phyloP scores from a whole-genome alignment of 2,888 invertebrate genomes.

The Frankliniella fusca region DNA sequence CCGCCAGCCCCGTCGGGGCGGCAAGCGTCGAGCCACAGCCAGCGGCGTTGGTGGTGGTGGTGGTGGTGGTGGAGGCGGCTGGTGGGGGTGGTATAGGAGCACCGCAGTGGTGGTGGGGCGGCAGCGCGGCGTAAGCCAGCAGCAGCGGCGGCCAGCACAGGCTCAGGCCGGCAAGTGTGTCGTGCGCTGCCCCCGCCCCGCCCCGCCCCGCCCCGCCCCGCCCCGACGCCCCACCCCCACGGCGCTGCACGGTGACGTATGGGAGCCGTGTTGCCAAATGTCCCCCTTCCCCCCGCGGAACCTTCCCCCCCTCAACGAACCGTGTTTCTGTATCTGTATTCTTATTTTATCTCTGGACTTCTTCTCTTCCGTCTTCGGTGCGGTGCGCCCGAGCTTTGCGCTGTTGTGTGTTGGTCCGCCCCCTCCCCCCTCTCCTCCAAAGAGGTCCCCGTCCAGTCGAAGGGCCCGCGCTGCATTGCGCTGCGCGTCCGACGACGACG shows the following conservation, averaged over 20 bases:
- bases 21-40: no score
- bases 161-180: slow-evolving; percentile 4
- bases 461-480: not conserved
- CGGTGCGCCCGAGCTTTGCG: not conserved
- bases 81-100: no score
- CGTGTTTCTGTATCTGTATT: not conserved
- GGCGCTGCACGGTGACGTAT: slow-evolving; percentile 13
- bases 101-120: no score
- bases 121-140: not conserved
- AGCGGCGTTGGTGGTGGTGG: no score
- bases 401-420: not conserved
- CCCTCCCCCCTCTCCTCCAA: not conserved
- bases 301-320: no score
- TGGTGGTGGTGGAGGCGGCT: no score
- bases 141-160: not conserved
- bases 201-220: not conserved
- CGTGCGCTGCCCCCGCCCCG: not conserved
- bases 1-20: no score
- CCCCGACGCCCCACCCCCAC: not conserved
- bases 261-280: slow-evolving; percentile 8
- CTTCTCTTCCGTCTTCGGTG: not conserved
- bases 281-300: not conserved
- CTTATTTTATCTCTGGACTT: not conserved
- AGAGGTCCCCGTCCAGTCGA: not conserved
- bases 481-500: not conserved